Percentiles rank a stretch among this genome's conserved stretches.
phyloP scores from a whole-genome alignment of 2,797 vertebrate genomes.

The Mionectes olivaceus region DNA sequence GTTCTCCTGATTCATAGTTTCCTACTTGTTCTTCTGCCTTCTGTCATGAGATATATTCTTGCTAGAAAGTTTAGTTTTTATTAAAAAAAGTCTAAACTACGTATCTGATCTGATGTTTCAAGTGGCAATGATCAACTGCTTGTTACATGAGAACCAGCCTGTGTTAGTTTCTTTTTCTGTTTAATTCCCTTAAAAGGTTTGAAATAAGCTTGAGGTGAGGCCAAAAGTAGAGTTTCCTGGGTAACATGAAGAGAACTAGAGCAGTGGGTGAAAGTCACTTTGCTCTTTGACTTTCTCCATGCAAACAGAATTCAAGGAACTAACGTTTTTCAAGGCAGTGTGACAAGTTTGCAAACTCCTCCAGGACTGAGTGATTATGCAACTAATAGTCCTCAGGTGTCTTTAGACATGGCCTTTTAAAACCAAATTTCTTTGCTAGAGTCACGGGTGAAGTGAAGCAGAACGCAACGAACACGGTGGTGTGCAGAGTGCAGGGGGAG shows the following conservation, averaged over 20 bases:
- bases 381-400: neutral
- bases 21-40: neutral
- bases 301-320: neutral
- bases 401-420: neutral
- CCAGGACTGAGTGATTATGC: neutral
- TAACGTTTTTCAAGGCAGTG: neutral
- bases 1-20: neutral
- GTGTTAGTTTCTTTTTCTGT: neutral
- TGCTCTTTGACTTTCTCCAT: neutral
- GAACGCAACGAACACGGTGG: conserved; percentile 88
- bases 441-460: conserved; percentile 97
- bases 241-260: neutral
- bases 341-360: neutral
- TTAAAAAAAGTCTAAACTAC: neutral
- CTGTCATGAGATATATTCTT: neutral
- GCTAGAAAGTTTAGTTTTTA: neutral
- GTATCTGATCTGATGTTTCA: neutral
- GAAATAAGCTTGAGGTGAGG: neutral
- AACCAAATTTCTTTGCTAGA: conserved; percentile 70
- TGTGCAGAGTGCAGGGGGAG: conserved; percentile 95
- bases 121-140: neutral
- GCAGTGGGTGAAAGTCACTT: neutral
- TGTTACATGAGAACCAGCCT: neutral
- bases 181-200: neutral
- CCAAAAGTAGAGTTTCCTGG: neutral